Base-by-base conservation (phyloP, 2,888 invertebrate genomes). In the Dorcus hopei region DNA sequence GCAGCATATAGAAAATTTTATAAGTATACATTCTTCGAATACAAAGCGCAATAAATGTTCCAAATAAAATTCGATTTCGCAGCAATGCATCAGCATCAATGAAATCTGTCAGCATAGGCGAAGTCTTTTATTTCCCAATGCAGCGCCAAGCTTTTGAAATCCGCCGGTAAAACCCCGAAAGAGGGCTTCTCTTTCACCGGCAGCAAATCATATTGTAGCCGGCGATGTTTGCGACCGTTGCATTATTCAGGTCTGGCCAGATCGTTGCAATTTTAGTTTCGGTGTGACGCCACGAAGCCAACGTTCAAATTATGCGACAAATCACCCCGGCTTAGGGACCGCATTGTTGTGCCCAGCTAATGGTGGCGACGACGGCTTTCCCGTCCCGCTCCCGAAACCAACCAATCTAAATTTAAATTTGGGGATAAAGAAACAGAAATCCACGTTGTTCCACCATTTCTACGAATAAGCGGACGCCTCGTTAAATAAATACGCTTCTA, bases 381-480 rank as follows among this genome's bases (percentile, higher is more conserved):
- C 19, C 19, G 19, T 19, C 19, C 19, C 19, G 19, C 45, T 45
- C 19, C 9, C 45, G 16, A 45, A 45, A 45, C 45, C 45, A 45
- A 45, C 45, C 45, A 45, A 45, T 45, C 45, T 45, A 45, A 45
- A 45, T 45, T 45, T 45, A 45, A 45, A 45, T 45, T 16, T 11
- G 19, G 45, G 45, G 45, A 11, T 45, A 45, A 45, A 45, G 43
- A 11, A 11, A 45, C 16, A 4, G 19, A 16, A 11, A 33, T 33
- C 6, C 26, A 33, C 5, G 26, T 33, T 33, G 26, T 33, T 33
- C 26, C 3, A 33, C 26, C 26, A 7, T 33, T 33, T 33, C 6
- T 7, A 7, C 26, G 26, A 33, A 33, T 33, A 33, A 5, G 7
- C 26, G 26, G 5, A 33, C 5, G 6, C 26, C 7, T 33, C 6